Evolutionary conservation across 2,888 invertebrate species (phyloP), one percentile per base, ranked within the genome.

Genomic region (Saturnia pavonia): DNA sequence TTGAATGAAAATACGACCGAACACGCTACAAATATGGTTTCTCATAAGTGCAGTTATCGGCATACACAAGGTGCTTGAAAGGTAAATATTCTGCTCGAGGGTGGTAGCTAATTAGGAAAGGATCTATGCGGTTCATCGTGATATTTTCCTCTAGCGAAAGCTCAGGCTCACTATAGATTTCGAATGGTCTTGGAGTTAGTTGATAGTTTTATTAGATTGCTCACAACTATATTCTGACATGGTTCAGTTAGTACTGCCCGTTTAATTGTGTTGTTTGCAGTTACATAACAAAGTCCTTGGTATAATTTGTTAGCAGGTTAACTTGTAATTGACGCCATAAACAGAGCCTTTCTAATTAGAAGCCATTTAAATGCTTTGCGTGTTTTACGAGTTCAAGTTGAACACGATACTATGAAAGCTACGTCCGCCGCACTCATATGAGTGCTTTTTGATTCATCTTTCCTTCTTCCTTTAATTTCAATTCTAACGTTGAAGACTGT

Each of bases 241-340:
- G 1, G 54, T 54, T 54, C 0, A 54, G 54, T 54, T 9, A 54
- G n/a, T 9, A 57, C 11, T 25, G 25, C 9, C 57, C 25, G 7
- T 57, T 57, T 12, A 11, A 25, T 57, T 57, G 11, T 57, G 25
- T 25, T 25, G 57, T 57, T 57, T 57, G 25, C 25, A 19, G 57
- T 57, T 57, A 3, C 12, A 57, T 19, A 57, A 57, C 57, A 57
- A 57, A 57, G 14, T 57, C 22, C 14, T 57, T 25, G 25, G 57
- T 57, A 12, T 57, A 57, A 57, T 57, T 54, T 54, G 54, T 54
- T 54, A 54, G 22, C 54, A 1, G 54, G n/a, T 54, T 54, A 54
- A 54, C 54, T 54, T 54, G 54, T 54, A 54, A 54, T 54, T 54
- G 54, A 54, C 54, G 54, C 22, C 22, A n/a, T 54, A 54, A 54